A percentile compares a stretch with the other conserved stretches of the same genome.
Evolutionary conservation across 2,113 vertebrate genomes (phyloP).

Genomic region (Bambusicola thoracicus): DNA sequence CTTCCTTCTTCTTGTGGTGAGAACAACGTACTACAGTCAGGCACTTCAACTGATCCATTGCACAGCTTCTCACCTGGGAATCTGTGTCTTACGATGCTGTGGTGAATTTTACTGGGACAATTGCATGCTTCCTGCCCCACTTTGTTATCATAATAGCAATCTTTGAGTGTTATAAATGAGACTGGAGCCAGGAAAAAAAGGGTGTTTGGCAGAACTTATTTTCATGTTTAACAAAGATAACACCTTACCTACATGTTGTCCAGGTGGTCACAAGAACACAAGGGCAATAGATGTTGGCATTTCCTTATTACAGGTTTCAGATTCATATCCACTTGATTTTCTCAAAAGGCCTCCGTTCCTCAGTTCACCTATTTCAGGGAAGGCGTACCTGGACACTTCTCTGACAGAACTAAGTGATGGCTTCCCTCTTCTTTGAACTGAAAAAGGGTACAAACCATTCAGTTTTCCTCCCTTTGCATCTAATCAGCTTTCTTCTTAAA

Average conservation of each 20-base stretch:
- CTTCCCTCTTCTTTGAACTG: not conserved
- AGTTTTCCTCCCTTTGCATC: not conserved
- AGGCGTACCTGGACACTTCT: not conserved
- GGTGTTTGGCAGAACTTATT: constrained; percentile 4
- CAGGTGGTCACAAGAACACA: not conserved
- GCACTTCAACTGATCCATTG: not conserved
- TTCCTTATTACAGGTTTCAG: constrained; percentile 34
- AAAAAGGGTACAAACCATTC: not conserved
- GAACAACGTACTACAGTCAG: not conserved
- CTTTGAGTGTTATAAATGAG: constrained; percentile 20
- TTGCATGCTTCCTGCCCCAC: constrained; percentile 7
- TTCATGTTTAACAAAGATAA: constrained; percentile 25
- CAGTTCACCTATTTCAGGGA: not conserved
- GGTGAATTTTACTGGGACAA: not conserved
- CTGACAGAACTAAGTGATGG: not conserved
- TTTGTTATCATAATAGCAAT: constrained; percentile 24
- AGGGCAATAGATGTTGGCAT: not conserved
- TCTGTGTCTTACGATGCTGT: not conserved
- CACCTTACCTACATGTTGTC: constrained; percentile 13
- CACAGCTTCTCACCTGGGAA: not conserved
- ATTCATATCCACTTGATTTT: constrained; percentile 9
- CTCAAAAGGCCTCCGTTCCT: not conserved
- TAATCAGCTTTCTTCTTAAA: not conserved
- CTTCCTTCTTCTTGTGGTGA: not conserved
- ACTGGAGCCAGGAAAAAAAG: not conserved